Evolutionary conservation across 2,797 vertebrate genomes (phyloP).

Genomic region (Pristis pectinata): DNA sequence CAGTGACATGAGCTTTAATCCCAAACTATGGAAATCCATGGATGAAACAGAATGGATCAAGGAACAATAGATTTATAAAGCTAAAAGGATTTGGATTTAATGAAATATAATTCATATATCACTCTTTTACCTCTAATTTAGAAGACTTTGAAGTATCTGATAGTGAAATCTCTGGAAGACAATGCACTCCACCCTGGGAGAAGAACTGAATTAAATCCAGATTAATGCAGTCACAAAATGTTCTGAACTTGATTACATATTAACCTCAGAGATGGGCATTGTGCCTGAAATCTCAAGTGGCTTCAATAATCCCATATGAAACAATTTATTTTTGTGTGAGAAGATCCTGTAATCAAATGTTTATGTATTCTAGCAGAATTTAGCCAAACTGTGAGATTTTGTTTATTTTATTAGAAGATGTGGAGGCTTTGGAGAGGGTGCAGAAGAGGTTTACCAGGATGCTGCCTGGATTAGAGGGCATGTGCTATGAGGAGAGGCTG

Average conservation of each 20-base stretch:
- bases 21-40: neutral
- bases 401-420: neutral
- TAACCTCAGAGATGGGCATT: neutral
- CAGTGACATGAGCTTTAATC: neutral
- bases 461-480: too few relatives aligned
- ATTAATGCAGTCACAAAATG: slow-evolving; percentile 15
- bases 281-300: slow-evolving; percentile 20
- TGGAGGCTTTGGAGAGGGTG: too few relatives aligned
- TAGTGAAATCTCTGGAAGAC: neutral
- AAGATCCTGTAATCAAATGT: slow-evolving; percentile 15
- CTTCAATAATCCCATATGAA: slow-evolving; percentile 19
- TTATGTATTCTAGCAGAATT: neutral
- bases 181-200: neutral
- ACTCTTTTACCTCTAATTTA: neutral
- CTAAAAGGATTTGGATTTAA: neutral
- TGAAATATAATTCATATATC: neutral
- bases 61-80: neutral
- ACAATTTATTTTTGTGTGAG: neutral
- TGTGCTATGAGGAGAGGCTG: too few relatives aligned
- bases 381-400: neutral
- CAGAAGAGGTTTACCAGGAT: too few relatives aligned
- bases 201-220: slow-evolving; percentile 19
- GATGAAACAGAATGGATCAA: neutral
- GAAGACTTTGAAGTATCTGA: neutral
- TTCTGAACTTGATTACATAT: slow-evolving; percentile 16